phyloP scores from a whole-genome alignment of 92 coral and sea anemone genomes.

The Phenganax stokvisi region DNA sequence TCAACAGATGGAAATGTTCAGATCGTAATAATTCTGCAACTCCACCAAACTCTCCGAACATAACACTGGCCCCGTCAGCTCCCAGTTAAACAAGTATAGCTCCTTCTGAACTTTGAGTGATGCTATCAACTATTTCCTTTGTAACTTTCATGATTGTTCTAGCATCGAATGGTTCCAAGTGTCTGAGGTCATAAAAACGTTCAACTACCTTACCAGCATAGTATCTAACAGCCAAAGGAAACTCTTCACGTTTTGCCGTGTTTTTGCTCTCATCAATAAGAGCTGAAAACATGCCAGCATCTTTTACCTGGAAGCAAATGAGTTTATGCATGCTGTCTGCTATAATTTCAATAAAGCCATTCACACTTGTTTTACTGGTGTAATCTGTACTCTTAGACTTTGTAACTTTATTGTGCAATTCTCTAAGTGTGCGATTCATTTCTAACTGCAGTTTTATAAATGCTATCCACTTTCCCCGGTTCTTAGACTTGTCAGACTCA shows the following conservation, averaged over 20 bases:
- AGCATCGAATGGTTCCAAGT: conserved; percentile 1
- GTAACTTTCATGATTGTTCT: conserved; percentile 2
- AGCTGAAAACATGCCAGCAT: conserved; percentile 4
- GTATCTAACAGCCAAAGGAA: conserved; percentile 8
- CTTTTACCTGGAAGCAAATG: conserved; percentile 29
- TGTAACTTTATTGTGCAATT: conserved; percentile 22
- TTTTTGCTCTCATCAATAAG: conserved; percentile 20
- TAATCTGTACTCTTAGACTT: conserved; percentile 33
- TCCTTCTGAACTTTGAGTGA: conserved; percentile 11
- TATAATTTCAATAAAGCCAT: conserved; percentile 17
- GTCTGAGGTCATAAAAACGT: conserved; percentile 23
- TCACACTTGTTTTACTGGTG: conserved; percentile 34
- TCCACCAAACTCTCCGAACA: conserved; percentile 28
- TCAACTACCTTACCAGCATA: conserved; percentile 11
- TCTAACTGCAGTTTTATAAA: conserved; percentile 14
- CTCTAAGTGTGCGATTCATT: conserved; percentile 1
- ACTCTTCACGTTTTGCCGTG: conserved; percentile 13
- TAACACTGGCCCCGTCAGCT: conserved; percentile 37
- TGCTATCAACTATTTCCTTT: neutral
- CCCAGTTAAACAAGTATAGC: conserved; percentile 26
- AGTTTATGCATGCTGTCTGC: conserved; percentile 13
- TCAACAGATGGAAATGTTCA: conserved; percentile 18
- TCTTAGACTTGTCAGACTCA: conserved; percentile 32
- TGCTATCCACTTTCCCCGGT: conserved; percentile 28
- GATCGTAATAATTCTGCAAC: conserved; percentile 22